Evolutionary conservation across 2,888 invertebrate species (phyloP), one percentile per base, ranked within the genome.

Genomic region (Platerodrilus igneus): DNA sequence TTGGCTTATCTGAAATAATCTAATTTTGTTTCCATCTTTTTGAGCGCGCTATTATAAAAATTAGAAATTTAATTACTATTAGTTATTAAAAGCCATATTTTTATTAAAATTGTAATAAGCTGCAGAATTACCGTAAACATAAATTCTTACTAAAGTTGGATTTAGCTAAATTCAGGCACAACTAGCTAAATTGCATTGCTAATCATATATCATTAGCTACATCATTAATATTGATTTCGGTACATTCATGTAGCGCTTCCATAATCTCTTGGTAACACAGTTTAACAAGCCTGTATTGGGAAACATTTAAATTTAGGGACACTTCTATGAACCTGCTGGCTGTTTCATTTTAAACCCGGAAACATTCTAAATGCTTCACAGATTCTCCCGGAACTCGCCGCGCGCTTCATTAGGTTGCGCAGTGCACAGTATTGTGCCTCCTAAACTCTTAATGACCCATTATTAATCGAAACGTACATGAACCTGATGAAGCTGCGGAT

Each of bases 101-200:
- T 47, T 41, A 47, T 47, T 47, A 47, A 10, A 31, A 27, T 23
- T 15, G 30, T 18, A 23, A 23, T 34, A 29, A 41, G 35, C 44
- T 15, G 37, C 30, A 38, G 41, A 38, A 44, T 44, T 44, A 44
- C 23, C 28, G 31, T 26, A 32, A 14, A 19, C 45, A 41, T 47
- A 47, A 47, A 47, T 47, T 47, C 47, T 47, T 47, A 36, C 14
- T 26, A 39, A 39, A 44, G 32, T 39, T 44, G 39, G 43, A 38
- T 38, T 38, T 16, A 30, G 43, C 26, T 30, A 29, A 23, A 34
- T 22, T 20, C 20, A 23, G 26, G 28, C 32, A 22, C 16, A 20
- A 37, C 20, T 37, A 32, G 32, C 32, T 32, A 35, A 43, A 43
- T 35, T 34, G 23, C 30, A 19, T 20, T 35, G 38, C 13, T 43